Base-by-base conservation (phyloP, 2,888 invertebrate genomes). In the Drosophila sordidula region DNA sequence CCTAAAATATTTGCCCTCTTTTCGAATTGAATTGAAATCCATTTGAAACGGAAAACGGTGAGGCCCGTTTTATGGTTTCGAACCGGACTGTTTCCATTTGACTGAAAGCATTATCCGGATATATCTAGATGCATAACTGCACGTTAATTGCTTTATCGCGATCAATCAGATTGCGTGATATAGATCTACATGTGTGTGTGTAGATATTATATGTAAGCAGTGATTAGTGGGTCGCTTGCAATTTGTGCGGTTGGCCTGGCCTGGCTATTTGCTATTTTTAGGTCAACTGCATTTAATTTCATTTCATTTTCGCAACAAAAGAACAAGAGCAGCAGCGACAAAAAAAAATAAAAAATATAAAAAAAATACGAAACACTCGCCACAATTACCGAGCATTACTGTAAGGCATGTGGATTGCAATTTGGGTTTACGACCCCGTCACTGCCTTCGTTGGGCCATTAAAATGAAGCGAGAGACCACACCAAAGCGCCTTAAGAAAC, bases 211-310 rank as follows among this genome's bases (percentile, higher is more conserved):
- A 32, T 44, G 46, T 38, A 38, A 47, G 22, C 58, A 50, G 55
- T 69, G 26, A 54, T 70, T 59, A 70, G 56, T 74, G 66, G 70
- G 58, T 45, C 69, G 63, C 64, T 63, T 18, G 71, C 46, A 26
- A 36, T 54, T 45, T 29, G n/a, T 36, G 52, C 36, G 38, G 69
- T 41, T 50, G 22, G 58, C 38, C 42, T 41, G 64, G 78, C 67
- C 59, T 69, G 70, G 49, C 57, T 64, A 55, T 51, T 68, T 49
- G 66, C 63, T 78, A 75, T 82, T 82, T 81, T 80, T 83, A 61
- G 82, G 82, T 84, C 82, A 83, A 78, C 72, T 83, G 85, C 82
- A 80, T 84, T 84, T 81, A 71, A 84, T 84, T 82, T 81, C 75
- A 70, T 68, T 84, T 80, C 73, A 65, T 78, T 84, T 78, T 80